Evolutionary conservation across 2,113 vertebrate genomes (phyloP).

Genomic region (Ciconia boyciana): DNA sequence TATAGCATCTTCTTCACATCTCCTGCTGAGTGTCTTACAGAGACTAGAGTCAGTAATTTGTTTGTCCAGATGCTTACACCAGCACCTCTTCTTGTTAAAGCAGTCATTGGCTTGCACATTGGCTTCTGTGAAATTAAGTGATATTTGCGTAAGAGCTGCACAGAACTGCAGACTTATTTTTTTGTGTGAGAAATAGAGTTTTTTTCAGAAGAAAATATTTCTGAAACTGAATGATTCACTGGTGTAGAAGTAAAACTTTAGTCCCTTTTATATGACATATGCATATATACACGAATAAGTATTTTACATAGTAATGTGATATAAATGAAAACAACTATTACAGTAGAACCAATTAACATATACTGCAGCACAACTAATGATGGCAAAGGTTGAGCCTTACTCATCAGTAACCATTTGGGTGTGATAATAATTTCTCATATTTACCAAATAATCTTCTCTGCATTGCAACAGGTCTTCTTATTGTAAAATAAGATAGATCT

Average conservation of each 20-base stretch:
- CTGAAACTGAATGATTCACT: not conserved
- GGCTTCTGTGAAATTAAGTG: not conserved
- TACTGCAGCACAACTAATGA: not conserved
- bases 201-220: not conserved
- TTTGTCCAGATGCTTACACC: not conserved
- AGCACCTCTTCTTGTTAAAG: not conserved
- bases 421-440: not conserved
- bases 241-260: not conserved
- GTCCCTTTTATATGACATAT: not conserved
- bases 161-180: not conserved
- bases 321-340: not conserved
- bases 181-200: not conserved
- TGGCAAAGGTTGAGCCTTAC: not conserved
- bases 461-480: not conserved
- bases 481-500: not conserved
- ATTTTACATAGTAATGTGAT: not conserved
- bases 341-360: not conserved
- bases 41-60: not conserved
- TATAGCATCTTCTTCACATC: not conserved
- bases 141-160: not conserved
- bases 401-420: not conserved
- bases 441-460: not conserved
- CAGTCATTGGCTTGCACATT: not conserved
- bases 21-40: not conserved
- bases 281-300: not conserved